A percentile compares a stretch with the other conserved stretches of the same genome.
phyloP scores from a whole-genome alignment of 2,113 vertebrate genomes.

The Onychorhynchus coronatus region DNA sequence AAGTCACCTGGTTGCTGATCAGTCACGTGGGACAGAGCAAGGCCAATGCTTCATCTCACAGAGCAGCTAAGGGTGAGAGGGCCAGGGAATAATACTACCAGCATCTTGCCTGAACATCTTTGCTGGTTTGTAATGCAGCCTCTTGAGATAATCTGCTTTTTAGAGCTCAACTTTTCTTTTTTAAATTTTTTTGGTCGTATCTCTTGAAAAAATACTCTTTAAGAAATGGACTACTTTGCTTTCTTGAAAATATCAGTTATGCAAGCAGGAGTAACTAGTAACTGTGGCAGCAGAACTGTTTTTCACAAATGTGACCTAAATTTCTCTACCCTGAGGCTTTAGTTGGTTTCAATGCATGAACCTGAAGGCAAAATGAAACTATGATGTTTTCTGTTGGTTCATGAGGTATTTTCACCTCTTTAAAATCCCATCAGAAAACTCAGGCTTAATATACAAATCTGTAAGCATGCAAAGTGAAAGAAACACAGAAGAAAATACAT shows the following conservation, averaged over 20 bases:
- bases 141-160: background rate
- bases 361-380: background rate
- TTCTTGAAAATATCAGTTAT: constrained; percentile 39
- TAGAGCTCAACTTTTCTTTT: background rate
- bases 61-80: background rate
- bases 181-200: background rate
- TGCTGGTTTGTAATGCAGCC: background rate
- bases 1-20: background rate
- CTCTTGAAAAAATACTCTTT: background rate
- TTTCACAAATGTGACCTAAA: constrained; percentile 49
- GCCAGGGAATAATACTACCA: background rate
- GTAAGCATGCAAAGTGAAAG: background rate
- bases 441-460: background rate
- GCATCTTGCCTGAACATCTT: background rate
- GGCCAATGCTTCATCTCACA: background rate
- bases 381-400: background rate
- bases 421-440: background rate
- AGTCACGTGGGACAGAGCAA: background rate
- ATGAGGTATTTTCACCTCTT: background rate
- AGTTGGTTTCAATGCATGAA: background rate
- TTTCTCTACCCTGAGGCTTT: constrained; percentile 24
- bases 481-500: background rate
- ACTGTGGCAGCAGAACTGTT: constrained; percentile 3
- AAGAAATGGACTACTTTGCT: background rate
- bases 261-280: background rate